phyloP scores from a whole-genome alignment of 2,113 vertebrate species.

The Ophthalmolycus amberensis region DNA sequence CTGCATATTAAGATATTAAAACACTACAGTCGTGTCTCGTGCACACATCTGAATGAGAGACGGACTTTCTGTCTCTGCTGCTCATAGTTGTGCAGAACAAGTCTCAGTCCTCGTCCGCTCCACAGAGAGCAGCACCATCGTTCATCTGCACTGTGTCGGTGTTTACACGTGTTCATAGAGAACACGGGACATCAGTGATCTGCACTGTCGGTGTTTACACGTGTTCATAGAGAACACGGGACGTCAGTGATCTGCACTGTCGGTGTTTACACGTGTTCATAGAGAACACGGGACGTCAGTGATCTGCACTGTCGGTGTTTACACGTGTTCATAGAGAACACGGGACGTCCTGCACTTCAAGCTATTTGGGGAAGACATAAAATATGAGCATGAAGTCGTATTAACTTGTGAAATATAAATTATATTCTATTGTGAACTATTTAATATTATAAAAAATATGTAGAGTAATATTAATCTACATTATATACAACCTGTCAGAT shows the following conservation, averaged over 20 bases:
- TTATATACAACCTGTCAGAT: constrained; percentile 25
- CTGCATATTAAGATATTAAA: too few species aligned
- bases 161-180: neutral
- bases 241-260: too few species aligned
- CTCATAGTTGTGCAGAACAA: too few species aligned
- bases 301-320: neutral
- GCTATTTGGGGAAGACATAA: neutral
- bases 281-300: neutral
- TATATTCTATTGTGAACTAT: constrained; percentile 19
- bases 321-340: neutral
- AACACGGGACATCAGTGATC: neutral
- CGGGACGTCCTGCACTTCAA: neutral
- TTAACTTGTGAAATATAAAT: constrained; percentile 16
- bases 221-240: too few species aligned
- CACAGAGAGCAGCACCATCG: neutral
- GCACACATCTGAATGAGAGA: neutral
- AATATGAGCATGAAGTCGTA: neutral
- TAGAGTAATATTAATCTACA: constrained; percentile 12
- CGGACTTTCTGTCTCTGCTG: too few species aligned
- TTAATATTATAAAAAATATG: constrained; percentile 28
- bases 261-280: too few species aligned
- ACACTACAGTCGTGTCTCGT: too few species aligned
- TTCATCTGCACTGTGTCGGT: too few species aligned
- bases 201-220: too few species aligned
- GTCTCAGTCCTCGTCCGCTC: constrained; percentile 10